phyloP scores from a whole-genome alignment of 2,797 vertebrate genomes.

The Morelia viridis region DNA sequence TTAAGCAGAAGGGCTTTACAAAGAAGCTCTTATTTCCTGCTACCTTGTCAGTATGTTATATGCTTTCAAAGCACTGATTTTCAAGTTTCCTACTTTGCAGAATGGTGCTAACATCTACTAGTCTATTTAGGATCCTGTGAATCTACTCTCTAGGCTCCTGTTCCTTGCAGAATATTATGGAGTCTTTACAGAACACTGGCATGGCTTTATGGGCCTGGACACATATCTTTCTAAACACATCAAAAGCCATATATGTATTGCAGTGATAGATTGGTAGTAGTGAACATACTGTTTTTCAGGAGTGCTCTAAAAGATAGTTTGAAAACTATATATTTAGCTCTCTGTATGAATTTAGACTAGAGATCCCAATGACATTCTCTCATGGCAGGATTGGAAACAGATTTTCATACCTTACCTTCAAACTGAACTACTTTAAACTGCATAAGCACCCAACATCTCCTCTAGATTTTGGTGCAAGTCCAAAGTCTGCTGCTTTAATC shows the following conservation, averaged over 20 bases:
- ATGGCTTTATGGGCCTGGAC: not conserved
- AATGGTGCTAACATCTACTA: too few relatives aligned
- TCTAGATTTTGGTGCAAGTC: not conserved
- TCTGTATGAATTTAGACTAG: not conserved
- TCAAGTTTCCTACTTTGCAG: not conserved
- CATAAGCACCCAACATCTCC: not conserved
- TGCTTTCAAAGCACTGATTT: not conserved
- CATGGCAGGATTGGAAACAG: not conserved
- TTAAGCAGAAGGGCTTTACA: not conserved
- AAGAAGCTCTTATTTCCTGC: not conserved
- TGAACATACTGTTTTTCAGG: not conserved
- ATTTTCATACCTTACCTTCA: not conserved
- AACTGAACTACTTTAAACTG: not conserved
- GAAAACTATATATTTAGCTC: not conserved
- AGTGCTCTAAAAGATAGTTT: not conserved
- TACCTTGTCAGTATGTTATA: not conserved
- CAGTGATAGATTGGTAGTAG: not conserved
- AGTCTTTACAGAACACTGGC: not conserved
- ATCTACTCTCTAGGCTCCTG: not conserved
- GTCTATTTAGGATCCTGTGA: not conserved
- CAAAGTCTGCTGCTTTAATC: not conserved
- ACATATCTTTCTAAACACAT: not conserved
- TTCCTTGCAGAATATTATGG: not conserved
- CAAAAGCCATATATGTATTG: not conserved
- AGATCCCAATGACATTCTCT: not conserved